Evolutionary conservation across 1,140 invertebrate genomes (phyloP).

Genomic region (Musca domestica): DNA sequence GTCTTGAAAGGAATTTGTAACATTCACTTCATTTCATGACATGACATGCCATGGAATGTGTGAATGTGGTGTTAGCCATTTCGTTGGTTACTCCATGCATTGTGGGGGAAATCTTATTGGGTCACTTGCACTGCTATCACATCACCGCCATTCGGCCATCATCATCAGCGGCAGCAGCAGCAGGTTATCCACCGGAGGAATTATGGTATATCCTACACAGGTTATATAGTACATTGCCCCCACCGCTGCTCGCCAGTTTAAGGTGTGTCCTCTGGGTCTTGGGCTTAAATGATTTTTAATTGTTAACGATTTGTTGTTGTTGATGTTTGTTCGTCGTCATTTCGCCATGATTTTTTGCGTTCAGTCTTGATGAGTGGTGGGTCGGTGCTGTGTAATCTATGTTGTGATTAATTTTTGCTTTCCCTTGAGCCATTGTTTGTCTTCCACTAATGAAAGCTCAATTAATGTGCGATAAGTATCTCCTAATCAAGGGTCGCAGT

Average conservation of each 20-base stretch:
- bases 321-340: background rate
- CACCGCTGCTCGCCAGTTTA: background rate
- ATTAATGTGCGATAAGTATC: constrained; percentile 3
- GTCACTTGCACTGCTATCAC: constrained; percentile 6
- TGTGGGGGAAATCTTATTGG: constrained; percentile 2
- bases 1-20: too few species aligned
- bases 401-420: background rate
- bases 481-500: too few species aligned
- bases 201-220: too few species aligned
- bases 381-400: background rate
- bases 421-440: background rate
- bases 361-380: background rate
- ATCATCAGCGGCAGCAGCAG: too few species aligned
- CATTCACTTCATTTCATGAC: too few species aligned
- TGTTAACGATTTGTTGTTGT: constrained; percentile 15
- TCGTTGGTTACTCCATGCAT: too few species aligned
- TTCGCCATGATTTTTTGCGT: background rate
- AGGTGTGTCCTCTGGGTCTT: background rate
- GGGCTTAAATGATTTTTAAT: constrained; percentile 15
- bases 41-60: too few species aligned
- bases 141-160: too few species aligned
- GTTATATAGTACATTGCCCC: background rate
- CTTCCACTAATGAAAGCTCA: background rate
- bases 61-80: too few species aligned
- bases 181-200: too few species aligned